Base-by-base conservation (phyloP, 1,140 invertebrate genomes). In the Drosophila neocordata region DNA sequence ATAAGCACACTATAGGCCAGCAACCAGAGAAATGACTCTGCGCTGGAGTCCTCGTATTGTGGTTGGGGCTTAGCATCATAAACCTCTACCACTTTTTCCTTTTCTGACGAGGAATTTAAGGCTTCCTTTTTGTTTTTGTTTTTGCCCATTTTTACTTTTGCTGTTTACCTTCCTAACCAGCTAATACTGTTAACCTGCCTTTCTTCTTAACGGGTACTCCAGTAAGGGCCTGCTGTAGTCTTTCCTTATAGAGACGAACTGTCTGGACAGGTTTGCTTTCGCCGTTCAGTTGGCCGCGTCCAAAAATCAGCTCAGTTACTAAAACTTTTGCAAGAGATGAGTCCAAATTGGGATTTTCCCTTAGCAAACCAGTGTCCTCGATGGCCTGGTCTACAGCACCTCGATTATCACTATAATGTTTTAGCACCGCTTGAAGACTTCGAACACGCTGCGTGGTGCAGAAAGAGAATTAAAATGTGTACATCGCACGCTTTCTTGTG, bases 291-390 rank as follows among this genome's bases (percentile, higher is more conserved):
- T 83, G 65, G 90, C 94, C 93, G 92, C 96, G 95, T 44, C 96
- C 96, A 93, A 95, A 96, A n/a, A 97, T 90, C 22, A 97, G 92
- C 91, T 98, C 97, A 41, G 96, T 95, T 67, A 97, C 94, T 5
- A 97, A 92, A 77, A 97, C 93, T 92, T 93, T 94, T 1, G 95
- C 95, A 55, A 98, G 90, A 92, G 94, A 94, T 1, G 93, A 92
- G 85, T 97, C 94, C 69, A 97, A 92, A 55, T 94, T 92, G 18
- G 94, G 91, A 88, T 96, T 95, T 65, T 95, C 95, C 65, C 93
- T 91, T 35, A 97, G 92, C 64, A 96, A 92, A 84, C 93, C 88
- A 59, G 93, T 94, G 68, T 93, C 51, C 71, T 93, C 92, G 38
- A 97, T 92, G 41, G 97, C 92, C 59, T 93, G 92, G 59, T 95